phyloP scores from a whole-genome alignment of 2,797 vertebrate species.

The Aphelocoma californica region DNA sequence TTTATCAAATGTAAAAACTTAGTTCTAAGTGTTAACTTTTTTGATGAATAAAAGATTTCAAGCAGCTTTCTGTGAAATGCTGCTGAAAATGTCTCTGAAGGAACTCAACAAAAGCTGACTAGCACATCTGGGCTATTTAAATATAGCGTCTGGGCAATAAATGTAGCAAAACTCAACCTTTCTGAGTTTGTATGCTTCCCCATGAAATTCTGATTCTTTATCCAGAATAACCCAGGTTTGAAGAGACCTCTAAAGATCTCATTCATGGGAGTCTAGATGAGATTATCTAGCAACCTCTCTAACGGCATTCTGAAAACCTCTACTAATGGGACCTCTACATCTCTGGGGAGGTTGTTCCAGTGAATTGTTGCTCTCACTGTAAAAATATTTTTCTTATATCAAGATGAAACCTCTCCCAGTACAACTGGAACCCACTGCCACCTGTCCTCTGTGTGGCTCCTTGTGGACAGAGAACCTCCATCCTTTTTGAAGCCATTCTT shows the following conservation, averaged over 20 bases:
- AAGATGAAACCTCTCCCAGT: neutral
- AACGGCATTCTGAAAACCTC: neutral
- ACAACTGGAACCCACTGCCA: neutral
- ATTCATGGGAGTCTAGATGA: neutral
- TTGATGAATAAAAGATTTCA: neutral
- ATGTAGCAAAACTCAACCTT: neutral
- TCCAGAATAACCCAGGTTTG: neutral
- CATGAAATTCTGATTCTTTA: neutral
- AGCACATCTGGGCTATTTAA: neutral
- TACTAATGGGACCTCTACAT: no score
- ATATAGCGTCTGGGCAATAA: neutral
- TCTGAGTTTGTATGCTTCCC: neutral
- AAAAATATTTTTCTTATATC: neutral
- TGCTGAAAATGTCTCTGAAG: neutral
- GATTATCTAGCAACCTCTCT: neutral
- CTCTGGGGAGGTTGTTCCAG: neutral
- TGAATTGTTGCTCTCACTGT: neutral
- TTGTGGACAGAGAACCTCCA: neutral
- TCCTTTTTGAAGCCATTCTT: neutral
- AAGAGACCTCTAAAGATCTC: neutral
- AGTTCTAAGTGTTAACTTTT: neutral
- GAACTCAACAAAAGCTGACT: neutral
- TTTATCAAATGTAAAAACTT: neutral
- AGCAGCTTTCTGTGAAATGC: neutral
- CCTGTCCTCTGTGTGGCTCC: neutral